phyloP scores from a whole-genome alignment of 2,888 invertebrate species.

The Mechanitis mazaeus region DNA sequence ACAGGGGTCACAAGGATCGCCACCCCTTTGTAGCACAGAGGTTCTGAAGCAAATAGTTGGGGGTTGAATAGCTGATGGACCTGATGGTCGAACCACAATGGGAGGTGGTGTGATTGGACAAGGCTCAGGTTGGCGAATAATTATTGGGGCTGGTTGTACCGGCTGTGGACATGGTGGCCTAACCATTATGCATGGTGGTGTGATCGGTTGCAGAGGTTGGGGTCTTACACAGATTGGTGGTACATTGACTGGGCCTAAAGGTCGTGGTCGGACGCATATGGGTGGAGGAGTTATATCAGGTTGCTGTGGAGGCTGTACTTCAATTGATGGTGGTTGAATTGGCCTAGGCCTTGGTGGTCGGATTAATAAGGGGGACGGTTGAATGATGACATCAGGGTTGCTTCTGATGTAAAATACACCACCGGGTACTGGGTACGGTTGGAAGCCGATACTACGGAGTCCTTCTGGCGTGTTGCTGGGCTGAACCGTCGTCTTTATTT shows the following conservation, averaged over 20 bases:
- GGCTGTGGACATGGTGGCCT: constrained; percentile 41
- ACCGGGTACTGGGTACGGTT: constrained; percentile 47
- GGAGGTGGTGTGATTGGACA: constrained; percentile 35
- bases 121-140: constrained; percentile 36
- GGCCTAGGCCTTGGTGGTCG: constrained; percentile 40
- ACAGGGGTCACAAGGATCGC: too few relatives aligned
- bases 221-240: constrained; percentile 46
- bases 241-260: constrained; percentile 40
- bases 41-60: constrained; percentile 41
- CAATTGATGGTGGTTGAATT: constrained; percentile 43
- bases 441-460: constrained; percentile 47
- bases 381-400: constrained; percentile 53
- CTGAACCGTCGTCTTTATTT: constrained; percentile 38
- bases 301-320: constrained; percentile 40
- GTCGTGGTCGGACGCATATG: constrained; percentile 42
- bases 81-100: constrained; percentile 45
- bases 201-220: constrained; percentile 39
- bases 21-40: constrained; percentile 11
- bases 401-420: constrained; percentile 50
- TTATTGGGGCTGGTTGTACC: constrained; percentile 36
- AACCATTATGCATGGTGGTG: constrained; percentile 45
- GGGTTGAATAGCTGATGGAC: constrained; percentile 40
- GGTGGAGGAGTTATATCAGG: constrained; percentile 43
- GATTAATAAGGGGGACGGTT: constrained; percentile 56
- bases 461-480: constrained; percentile 36